phyloP scores from a whole-genome alignment of 2,888 invertebrate genomes.

The Eupithecia exiguata region DNA sequence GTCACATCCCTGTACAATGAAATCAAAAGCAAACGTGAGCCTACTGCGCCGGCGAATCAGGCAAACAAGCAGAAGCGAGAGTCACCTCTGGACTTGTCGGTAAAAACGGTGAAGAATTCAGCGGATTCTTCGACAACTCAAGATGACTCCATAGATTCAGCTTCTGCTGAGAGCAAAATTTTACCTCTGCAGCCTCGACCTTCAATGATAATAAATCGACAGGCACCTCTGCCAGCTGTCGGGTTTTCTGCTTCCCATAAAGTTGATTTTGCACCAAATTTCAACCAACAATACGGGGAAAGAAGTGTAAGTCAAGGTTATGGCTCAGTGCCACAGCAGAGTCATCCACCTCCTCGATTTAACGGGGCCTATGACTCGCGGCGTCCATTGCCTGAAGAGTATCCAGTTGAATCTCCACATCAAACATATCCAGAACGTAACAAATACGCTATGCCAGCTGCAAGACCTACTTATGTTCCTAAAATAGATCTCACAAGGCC shows the following conservation, averaged over 20 bases:
- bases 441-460: slow-evolving; percentile 61
- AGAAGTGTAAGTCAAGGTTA: slow-evolving; percentile 61
- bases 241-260: slow-evolving; percentile 84
- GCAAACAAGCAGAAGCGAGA: slow-evolving; percentile 85
- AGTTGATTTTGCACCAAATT: slow-evolving; percentile 91
- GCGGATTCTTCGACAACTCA: slow-evolving; percentile 94
- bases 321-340: slow-evolving; percentile 54
- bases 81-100: slow-evolving; percentile 93
- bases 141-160: slow-evolving; percentile 84
- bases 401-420: slow-evolving; percentile 69
- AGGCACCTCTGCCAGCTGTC: slow-evolving; percentile 53
- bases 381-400: slow-evolving; percentile 62
- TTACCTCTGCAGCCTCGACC: slow-evolving; percentile 64
- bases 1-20: slow-evolving; percentile 78
- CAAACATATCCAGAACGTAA: slow-evolving; percentile 65
- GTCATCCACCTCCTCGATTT: slow-evolving; percentile 62
- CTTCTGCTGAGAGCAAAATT: slow-evolving; percentile 66
- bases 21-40: slow-evolving; percentile 86
- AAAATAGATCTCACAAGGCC: slow-evolving; percentile 79
- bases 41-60: slow-evolving; percentile 85
- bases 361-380: slow-evolving; percentile 69
- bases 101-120: slow-evolving; percentile 94
- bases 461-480: slow-evolving; percentile 71
- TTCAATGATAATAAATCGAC: slow-evolving; percentile 61
- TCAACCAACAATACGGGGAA: slow-evolving; percentile 81